Base-by-base conservation (phyloP, 1,140 invertebrate species). In the Ceratina japonica region DNA sequence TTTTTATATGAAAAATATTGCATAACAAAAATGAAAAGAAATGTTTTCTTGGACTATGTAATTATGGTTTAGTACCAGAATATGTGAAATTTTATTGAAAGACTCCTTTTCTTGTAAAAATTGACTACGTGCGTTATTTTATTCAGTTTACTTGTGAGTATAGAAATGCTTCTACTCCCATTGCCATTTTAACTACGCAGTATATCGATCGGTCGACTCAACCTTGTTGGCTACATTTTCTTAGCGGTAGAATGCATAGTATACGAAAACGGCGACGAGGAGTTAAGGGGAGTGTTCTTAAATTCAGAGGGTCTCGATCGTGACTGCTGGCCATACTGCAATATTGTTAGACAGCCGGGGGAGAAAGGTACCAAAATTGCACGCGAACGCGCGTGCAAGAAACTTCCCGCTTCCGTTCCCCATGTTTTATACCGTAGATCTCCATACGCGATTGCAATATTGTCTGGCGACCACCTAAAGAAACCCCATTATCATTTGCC, bases 381-480 rank as follows among this genome's bases (percentile, higher is more conserved):
- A 71, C 63, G 70, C 73, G 68, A 58, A 68, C 63, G 75, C 51
- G 83, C 82, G 82, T 73, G 78, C 66, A 65, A 64, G 72, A 84
- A 56, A 72, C 73, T 72, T 58, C 31, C 72, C 18, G 56, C 63
- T 80, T 74, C 75, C 81, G 82, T 66, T 73, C 24, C 18, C n/a
- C 56, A 37, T 8, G 58, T 63, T 59, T 51, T 51, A 27, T 63
- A 68, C 51, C 13, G 22, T 22, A 74, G 76, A 79, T 77, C 13
- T 13, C 16, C 56, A 18, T 51, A 61, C 10, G 15, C 56, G 75
- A 77, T 77, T 77, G 59, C 75, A 24, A 65, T 20, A 77, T 76
- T 77, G 66, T 77, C 44, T 75, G 74, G 49, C 58, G 37, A 18
- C 31, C 18, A 8, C 2, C 8, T 24, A 12, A n/a, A 13, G 22